A percentile compares a stretch with the other conserved stretches of the same genome.
These are phyloP conservation scores for Petrolisthes cinctipes DNA, from an alignment of 2,888 invertebrate species.

Conservation along the genomic window DNA sequence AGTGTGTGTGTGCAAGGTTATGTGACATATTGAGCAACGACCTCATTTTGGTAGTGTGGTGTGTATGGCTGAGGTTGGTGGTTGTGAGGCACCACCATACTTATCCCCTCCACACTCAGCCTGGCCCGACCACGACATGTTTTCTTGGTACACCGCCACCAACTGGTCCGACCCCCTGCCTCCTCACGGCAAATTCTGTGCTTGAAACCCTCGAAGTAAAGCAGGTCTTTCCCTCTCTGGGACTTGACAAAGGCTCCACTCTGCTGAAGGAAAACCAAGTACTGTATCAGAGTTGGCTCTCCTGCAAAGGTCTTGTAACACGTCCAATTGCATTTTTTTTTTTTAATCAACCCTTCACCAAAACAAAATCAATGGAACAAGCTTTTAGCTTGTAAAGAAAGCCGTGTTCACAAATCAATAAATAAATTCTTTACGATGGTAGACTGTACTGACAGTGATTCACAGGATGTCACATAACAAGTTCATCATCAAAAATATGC, in stretches of 20 bases:
- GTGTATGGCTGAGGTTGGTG: conserved; percentile 31
- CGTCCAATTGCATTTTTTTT: background rate
- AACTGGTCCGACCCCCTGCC: conserved; percentile 49
- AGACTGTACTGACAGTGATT: no score
- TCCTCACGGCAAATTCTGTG: conserved; percentile 57
- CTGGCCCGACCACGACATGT: conserved; percentile 53
- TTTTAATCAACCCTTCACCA: background rate
- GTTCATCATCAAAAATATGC: no score
- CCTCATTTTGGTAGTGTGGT: no score
- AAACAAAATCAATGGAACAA: no score
- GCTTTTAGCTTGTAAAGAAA: no score
- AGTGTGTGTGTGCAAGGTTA: no score
- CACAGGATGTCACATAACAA: no score
- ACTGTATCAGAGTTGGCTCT: conserved; percentile 47
- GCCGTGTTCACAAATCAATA: no score
- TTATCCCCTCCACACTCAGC: conserved; percentile 51
- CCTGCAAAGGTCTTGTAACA: conserved; percentile 10
- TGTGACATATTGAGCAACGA: no score
- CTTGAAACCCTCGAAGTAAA: conserved; percentile 57
- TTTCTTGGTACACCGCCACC: conserved; percentile 62
- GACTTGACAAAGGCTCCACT: conserved; percentile 60
- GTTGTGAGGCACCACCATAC: conserved; percentile 51
- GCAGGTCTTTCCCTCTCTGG: conserved; percentile 56
- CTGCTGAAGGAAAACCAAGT: conserved; percentile 58
- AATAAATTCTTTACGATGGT: no score